phyloP scores from a whole-genome alignment of 1,140 invertebrate species.

The Ptiloglossa arizonensis region DNA sequence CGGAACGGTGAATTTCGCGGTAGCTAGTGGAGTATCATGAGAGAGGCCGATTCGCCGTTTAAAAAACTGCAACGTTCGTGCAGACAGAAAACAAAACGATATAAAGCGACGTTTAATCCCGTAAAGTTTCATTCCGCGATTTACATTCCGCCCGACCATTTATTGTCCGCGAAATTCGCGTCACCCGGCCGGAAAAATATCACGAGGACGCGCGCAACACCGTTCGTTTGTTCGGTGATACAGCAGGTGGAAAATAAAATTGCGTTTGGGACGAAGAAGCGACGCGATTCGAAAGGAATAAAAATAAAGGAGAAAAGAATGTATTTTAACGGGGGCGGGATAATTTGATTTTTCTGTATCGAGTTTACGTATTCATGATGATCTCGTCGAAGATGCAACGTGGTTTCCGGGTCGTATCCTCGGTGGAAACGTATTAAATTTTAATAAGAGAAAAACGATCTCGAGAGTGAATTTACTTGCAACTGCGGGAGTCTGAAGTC shows the following conservation, averaged over 20 bases:
- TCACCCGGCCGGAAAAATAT: neutral
- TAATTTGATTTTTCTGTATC: no score
- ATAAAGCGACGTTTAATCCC: conserved; percentile 41
- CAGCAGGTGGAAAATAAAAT: conserved; percentile 1
- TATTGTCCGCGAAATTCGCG: conserved; percentile 18
- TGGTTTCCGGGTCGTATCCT: no score
- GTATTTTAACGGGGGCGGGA: no score
- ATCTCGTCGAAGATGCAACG: no score
- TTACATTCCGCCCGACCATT: conserved; percentile 22
- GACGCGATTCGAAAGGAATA: no score
- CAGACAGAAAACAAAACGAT: conserved; percentile 27
- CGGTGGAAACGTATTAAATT: no score
- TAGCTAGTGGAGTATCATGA: neutral
- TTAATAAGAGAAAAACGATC: no score
- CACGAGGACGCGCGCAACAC: neutral
- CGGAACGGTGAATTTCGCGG: conserved; percentile 26
- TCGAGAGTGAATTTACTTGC: no score
- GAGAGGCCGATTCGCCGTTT: neutral
- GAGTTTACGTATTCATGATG: no score
- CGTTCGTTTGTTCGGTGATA: neutral
- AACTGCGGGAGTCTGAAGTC: no score
- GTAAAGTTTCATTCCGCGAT: conserved; percentile 25
- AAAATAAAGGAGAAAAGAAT: no score
- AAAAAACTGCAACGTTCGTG: conserved; percentile 25
- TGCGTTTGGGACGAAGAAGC: neutral